Evolutionary conservation across 2,888 invertebrate species (phyloP), one percentile per base, ranked within the genome.

Genomic region (Trachelus stipa): DNA sequence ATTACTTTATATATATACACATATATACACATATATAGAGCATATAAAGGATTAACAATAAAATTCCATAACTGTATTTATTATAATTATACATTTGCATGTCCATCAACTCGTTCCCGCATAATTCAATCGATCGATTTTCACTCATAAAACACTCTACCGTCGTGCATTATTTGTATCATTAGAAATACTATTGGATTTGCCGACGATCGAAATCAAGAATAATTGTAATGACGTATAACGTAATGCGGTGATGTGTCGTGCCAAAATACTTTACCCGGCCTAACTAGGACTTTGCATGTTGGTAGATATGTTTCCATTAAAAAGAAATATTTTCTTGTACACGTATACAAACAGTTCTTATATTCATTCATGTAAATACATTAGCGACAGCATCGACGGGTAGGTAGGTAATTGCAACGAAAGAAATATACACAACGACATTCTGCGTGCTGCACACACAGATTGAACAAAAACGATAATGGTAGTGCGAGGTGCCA

Each of bases 281-380:
- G 71, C 15, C 56, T 71, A 71, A 71, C 71, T 71, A 34, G 71
- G 31, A 71, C 71, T 71, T 71, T 34, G 71, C 71, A 71, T 71
- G 71, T 34, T 34, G 71, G 34, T 31, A 71, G 15, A 71, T 71
- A 71, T 6, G 71, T 71, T 71, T 34, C 12, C 71, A 71, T 71
- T 71, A 71, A 31, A 71, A 71, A 71, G 71, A 15, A 30, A 33
- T 71, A 31, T 71, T 71, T 71, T 71, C 23, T 9, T 15, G 23
- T 23, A 56, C 56, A 23, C 56, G 15, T 23, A 56, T 56, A 23
- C 23, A 56, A 56, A 56, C 56, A 56, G 23, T 56, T 56, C 23
- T 56, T 56, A 23, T 56, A 23, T 56, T 56, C 56, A 9, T 56
- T 56, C 56, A 9, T 9, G 56, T 56, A 56, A 56, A 56, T 56